Percentiles rank a stretch among this genome's conserved stretches.
These are phyloP conservation scores for Chionis minor DNA, from an alignment of 2,113 vertebrate genomes.

Conservation along the genomic window DNA sequence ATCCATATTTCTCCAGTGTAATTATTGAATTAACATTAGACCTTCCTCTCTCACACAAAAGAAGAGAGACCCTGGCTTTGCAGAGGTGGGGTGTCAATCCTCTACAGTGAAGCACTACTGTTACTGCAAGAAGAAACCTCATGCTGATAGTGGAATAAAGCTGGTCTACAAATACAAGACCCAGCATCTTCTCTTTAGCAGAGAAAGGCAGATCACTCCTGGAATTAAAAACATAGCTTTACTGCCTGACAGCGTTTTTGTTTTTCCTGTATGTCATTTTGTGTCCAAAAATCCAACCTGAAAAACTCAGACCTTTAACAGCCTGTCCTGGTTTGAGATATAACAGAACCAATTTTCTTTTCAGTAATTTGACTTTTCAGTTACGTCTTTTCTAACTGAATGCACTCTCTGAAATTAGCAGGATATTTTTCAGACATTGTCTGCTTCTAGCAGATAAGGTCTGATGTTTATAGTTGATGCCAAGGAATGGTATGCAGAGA, in stretches of 20 bases:
- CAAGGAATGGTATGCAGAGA: too few species aligned
- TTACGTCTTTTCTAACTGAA: too few species aligned
- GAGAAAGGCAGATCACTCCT: neutral
- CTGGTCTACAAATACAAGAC: neutral
- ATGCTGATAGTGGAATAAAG: neutral
- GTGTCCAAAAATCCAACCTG: neutral
- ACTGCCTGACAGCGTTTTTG: neutral
- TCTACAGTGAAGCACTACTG: neutral
- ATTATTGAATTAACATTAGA: neutral
- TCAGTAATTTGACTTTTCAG: too few species aligned
- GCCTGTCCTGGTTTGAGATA: neutral
- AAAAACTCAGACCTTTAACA: neutral
- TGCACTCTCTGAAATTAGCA: too few species aligned
- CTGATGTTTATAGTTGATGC: too few species aligned
- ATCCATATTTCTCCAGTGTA: neutral
- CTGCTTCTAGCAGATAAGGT: too few species aligned
- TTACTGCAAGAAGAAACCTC: neutral
- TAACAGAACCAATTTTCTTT: too few species aligned
- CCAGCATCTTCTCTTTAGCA: neutral
- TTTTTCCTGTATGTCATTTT: neutral
- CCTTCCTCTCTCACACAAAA: neutral
- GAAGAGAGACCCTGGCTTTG: neutral
- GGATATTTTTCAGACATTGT: too few species aligned
- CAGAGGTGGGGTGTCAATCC: neutral
- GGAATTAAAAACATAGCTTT: neutral